Percentiles rank a stretch among this genome's conserved stretches.
phyloP scores from a whole-genome alignment of 1,140 invertebrate species.

The Cotesia chilonis region DNA sequence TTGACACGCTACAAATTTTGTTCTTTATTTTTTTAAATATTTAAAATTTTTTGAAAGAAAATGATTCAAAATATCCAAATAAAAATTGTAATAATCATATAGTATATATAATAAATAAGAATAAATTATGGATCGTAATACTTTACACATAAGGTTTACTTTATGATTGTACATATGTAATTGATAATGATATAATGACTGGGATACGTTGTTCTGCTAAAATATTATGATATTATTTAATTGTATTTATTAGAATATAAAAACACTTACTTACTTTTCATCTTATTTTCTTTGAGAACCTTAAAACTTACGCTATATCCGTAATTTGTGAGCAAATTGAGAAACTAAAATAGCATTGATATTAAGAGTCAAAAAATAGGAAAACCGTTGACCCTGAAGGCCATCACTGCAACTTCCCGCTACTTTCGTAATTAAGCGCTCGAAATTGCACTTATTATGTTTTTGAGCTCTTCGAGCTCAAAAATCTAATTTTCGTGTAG shows the following conservation, averaged over 20 bases:
- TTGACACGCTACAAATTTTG: slow-evolving; percentile 18
- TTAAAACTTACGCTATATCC: too few species aligned
- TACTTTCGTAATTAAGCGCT: too few species aligned
- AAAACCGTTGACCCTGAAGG: too few species aligned
- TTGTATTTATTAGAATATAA: neutral
- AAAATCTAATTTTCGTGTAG: too few species aligned
- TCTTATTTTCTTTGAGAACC: neutral
- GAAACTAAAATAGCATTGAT: too few species aligned
- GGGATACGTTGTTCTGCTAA: slow-evolving; percentile 27
- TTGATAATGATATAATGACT: slow-evolving; percentile 41
- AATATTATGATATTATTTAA: slow-evolving; percentile 2
- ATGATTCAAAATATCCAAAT: neutral
- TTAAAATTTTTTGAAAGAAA: slow-evolving; percentile 1
- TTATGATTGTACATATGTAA: slow-evolving; percentile 57
- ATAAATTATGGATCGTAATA: slow-evolving; percentile 18
- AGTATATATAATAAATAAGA: neutral
- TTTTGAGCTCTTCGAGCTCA: too few species aligned
- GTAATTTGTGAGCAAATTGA: too few species aligned
- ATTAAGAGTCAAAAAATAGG: too few species aligned
- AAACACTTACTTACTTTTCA: neutral
- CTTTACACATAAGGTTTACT: slow-evolving; percentile 33
- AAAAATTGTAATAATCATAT: slow-evolving; percentile 4
- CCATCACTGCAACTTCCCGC: too few species aligned
- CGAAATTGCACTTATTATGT: too few species aligned
- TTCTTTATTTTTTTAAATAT: slow-evolving; percentile 29